A percentile compares a stretch with the other conserved stretches of the same genome.
Conservation (phyloP, 2,888 invertebrate species). For the Serrognathus titanus region DNA sequence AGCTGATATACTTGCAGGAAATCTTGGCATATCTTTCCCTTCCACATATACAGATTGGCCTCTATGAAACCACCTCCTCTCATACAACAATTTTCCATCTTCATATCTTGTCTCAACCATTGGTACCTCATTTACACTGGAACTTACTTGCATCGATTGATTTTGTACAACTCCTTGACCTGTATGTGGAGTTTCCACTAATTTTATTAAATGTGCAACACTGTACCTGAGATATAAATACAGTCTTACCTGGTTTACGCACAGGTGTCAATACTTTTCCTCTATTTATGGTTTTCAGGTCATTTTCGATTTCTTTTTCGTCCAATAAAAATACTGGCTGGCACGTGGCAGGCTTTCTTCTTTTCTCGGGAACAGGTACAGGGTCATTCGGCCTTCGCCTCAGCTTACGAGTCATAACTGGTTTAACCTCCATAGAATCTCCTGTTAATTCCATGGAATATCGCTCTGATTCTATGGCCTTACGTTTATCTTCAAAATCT, state of each 20-base stretch:
- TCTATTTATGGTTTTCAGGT: slow-evolving; percentile 74
- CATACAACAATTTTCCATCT: slow-evolving; percentile 90
- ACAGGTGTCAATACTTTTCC: slow-evolving; percentile 55
- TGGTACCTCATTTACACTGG: slow-evolving; percentile 41
- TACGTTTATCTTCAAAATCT: slow-evolving; percentile 90
- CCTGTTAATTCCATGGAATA: slow-evolving; percentile 85
- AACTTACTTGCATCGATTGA: slow-evolving; percentile 24
- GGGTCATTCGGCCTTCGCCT: slow-evolving; percentile 92
- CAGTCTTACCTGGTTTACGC: slow-evolving; percentile 52
- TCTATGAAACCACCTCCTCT: slow-evolving; percentile 92
- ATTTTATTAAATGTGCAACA: not conserved
- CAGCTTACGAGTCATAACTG: slow-evolving; percentile 91
- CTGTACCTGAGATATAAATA: not conserved
- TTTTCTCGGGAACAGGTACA: slow-evolving; percentile 81
- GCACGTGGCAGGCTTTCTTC: slow-evolving; percentile 78
- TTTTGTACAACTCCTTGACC: slow-evolving; percentile 50
- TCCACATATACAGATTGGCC: slow-evolving; percentile 90
- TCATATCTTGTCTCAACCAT: slow-evolving; percentile 83
- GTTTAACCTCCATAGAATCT: slow-evolving; percentile 88
- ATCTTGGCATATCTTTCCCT: slow-evolving; percentile 79
- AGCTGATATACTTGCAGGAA: slow-evolving; percentile 85
- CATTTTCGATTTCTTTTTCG: slow-evolving; percentile 84
- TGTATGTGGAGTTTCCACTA: slow-evolving; percentile 34
- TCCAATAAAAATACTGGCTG: slow-evolving; percentile 85
- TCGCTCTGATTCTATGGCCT: slow-evolving; percentile 84